phyloP scores from a whole-genome alignment of 2,797 vertebrate species.

The Chiloscyllium punctatum region DNA sequence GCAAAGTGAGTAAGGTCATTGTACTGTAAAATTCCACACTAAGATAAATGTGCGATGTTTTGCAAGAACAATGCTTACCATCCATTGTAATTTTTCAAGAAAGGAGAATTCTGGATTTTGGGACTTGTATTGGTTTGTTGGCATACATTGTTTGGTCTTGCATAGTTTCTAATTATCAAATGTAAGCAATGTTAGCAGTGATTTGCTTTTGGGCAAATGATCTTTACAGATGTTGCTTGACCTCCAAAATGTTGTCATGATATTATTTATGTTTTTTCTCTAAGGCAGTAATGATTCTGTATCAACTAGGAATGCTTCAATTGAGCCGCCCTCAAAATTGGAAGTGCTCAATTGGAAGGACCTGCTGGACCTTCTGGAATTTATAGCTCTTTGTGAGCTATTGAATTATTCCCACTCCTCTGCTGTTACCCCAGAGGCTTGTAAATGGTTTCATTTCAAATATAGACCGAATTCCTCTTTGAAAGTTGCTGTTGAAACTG shows the following conservation, averaged over 20 bases:
- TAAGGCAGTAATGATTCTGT: no score
- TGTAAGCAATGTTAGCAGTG: background rate
- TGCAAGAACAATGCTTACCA: background rate
- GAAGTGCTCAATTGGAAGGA: no score
- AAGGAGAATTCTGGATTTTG: no score
- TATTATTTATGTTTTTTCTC: background rate
- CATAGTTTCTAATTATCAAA: background rate
- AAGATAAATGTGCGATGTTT: background rate
- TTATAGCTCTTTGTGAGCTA: no score
- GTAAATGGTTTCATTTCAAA: no score
- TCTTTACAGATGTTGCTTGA: background rate
- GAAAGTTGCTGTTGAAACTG: no score
- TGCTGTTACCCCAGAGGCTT: no score
- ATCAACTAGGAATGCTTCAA: background rate
- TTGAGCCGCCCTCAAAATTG: background rate
- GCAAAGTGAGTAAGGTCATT: background rate
- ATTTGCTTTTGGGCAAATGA: background rate
- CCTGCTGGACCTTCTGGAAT: no score
- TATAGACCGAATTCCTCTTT: no score
- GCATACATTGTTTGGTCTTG: background rate
- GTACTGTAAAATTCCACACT: background rate
- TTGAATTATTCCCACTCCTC: no score
- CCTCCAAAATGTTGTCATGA: background rate
- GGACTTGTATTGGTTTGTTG: background rate
- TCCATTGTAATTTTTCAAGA: background rate